phyloP scores from a whole-genome alignment of 2,888 invertebrate species.

The Disparrhopalites patrizii region DNA sequence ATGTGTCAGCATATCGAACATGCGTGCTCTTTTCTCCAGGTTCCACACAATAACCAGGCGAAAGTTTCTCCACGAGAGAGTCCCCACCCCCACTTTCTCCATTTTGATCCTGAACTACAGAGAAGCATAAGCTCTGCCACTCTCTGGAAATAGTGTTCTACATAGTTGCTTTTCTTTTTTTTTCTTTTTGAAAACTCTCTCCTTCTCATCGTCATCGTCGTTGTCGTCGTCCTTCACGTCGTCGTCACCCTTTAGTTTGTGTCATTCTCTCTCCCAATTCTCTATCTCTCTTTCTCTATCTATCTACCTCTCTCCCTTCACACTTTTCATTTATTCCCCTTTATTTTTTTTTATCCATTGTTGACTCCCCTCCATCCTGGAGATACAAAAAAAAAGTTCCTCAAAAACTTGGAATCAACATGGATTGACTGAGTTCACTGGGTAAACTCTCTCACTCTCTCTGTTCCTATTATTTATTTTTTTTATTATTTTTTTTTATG shows the following conservation, averaged over 20 bases:
- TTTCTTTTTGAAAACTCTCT: slow-evolving; percentile 7
- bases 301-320: no score
- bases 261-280: no score
- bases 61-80: slow-evolving; percentile 24
- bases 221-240: neutral
- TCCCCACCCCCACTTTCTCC: slow-evolving; percentile 47
- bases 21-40: slow-evolving; percentile 30
- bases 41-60: slow-evolving; percentile 6
- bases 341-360: no score
- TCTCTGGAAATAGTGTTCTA: no score
- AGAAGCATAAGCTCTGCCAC: slow-evolving; percentile 24
- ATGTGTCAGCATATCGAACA: slow-evolving; percentile 30
- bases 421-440: neutral
- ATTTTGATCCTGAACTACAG: slow-evolving; percentile 42
- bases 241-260: neutral
- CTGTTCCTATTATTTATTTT: no score
- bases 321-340: no score
- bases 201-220: neutral
- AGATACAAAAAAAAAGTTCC: no score
- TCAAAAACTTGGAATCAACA: neutral
- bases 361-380: no score
- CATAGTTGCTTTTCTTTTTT: no score
- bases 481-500: no score
- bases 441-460: neutral
- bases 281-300: no score